Base-by-base conservation (phyloP, 1,140 invertebrate species). In the Littorina saxatilis region DNA sequence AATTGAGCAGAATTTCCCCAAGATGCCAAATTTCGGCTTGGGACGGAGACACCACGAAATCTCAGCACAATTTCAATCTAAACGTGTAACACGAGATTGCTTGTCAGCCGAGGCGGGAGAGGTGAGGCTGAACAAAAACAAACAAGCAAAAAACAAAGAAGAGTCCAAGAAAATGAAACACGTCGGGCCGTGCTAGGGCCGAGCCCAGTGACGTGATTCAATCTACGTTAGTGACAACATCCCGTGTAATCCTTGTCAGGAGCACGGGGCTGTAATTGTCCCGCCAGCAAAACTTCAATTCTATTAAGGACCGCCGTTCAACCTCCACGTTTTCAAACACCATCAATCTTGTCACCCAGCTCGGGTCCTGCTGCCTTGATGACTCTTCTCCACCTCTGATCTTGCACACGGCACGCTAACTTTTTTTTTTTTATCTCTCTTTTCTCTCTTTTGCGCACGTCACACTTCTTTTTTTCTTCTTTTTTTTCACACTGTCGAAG, bases 281-380 rank as follows among this genome's bases (percentile, higher is more conserved):
- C 35, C 66, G 35, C 66, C 66, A 68, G 23, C 23, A 68, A 35
- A 68, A 32, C 66, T 68, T 68, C 66, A 39, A 37, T 68, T 68
- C 66, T 68, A 37, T 39, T 39, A 37, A 68, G 23, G 35, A 68
- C 66, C 32, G 35, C 66, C 66, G 35, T 68, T 68, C 66, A 39
- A 35, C 66, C 66, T 32, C 66, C 35, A 35, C 32, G 66, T 68
- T 68, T 68, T 68, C 66, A 68, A 68, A 68, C 66, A 68, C 35
- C 66, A 68, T 68, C 66, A 68, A 68, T 68, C 66, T 68, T 68
- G 37, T 35, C 37, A 32, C 32, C 37, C 35, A 35, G 35, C 29
- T 68, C 66, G 32, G 9, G 29, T 32, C 23, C 35, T 39, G 61
- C 29, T 23, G 13, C 39, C 35, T 35, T 37, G 32, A 68, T 68